Evolutionary conservation across 2,797 vertebrate genomes (phyloP), one percentile per base, ranked within the genome.

Genomic region (Eulemur albifrons): DNA sequence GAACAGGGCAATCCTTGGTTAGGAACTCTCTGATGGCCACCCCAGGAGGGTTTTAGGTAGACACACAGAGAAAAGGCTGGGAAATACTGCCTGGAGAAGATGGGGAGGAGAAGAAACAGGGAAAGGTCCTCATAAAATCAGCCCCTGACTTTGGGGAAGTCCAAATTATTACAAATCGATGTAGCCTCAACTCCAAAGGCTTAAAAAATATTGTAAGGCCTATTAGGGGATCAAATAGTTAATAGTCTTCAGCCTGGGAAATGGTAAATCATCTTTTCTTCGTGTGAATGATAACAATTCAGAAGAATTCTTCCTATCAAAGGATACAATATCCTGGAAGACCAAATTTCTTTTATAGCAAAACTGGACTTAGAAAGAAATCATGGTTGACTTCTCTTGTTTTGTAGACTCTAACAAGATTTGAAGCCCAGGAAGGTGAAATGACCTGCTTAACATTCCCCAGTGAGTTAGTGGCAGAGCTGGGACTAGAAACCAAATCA

Each of bases 291-390:
- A 83, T 67, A 72, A 72, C 48, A 77, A 48, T 86, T 95, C 38
- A 90, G 63, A 90, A 95, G 87, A 95, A 67, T 48, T 83, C 3
- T 40, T 88, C 35, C 23, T 91, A 4, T 76, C 75, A 91, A 96
- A 94, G 83, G 76, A 59, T 45, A 79, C 70, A 77, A 45, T 73
- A 69, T 69, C 52, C 30, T 96, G 43, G 72, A 92, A 95, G 95
- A 40, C 23, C 17, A 88, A 80, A 52, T 45, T 45, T 85, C 54
- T 90, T 96, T 91, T 72, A 25, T 30, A 96, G 70, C 38, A 89
- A 83, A 97, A 87, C 84, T 54, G 7, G 25, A n/a, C 32, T 83
- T 76, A 80, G 38, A 73, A 73, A 82, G 63, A 70, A 93, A 83
- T 80, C 25, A 75, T 65, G 38, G 50, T 57, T 92, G 30, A 35